Evolutionary conservation across 2,888 invertebrate species (phyloP), one percentile per base, ranked within the genome.

Genomic region (Meandrusa payeni): DNA sequence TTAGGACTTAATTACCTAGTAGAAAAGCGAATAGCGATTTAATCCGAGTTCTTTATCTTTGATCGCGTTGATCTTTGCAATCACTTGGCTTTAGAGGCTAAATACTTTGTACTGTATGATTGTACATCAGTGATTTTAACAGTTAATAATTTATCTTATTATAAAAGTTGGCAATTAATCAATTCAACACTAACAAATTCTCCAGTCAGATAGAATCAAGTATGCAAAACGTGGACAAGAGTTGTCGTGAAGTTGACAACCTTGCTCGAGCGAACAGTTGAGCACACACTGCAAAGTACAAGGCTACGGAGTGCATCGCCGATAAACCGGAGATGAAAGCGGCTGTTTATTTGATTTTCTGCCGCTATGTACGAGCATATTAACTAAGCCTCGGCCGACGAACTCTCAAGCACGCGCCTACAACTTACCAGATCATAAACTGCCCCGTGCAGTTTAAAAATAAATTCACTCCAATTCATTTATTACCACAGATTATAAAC

Each of bases 341-440:
- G 69, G 65, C 56, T 82, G 81, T 83, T 83, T 83, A 83, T 83
- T 82, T 80, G 81, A 79, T 80, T 79, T 80, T 77, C 73, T 69
- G 72, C 70, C 62, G 60, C 60, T 72, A 66, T 69, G 60, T 65
- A 63, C 69, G 61, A 54, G 63, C 68, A 68, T 75, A 75, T 75
- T 74, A 76, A 76, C 75, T 68, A 73, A 74, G 65, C 65, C 22
- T 24, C 33, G 41, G 41, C 58, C 57, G 78, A 71, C 50, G 74
- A 79, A 71, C 81, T 63, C 51, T 51, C 32, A 47, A 50, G 59
- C 48, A 52, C 41, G 55, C 49, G 55, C 51, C 59, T 59, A 59
- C 55, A 61, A 66, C 61, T 61, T 59, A 61, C 52, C 54, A 43
- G 55, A 50, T 68, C 66, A 55, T 73, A 66, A 70, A 70, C 56